These are phyloP conservation scores for Lysandra bellargus DNA, from an alignment of 2,888 invertebrate genomes.

Conservation along the genomic window DNA sequence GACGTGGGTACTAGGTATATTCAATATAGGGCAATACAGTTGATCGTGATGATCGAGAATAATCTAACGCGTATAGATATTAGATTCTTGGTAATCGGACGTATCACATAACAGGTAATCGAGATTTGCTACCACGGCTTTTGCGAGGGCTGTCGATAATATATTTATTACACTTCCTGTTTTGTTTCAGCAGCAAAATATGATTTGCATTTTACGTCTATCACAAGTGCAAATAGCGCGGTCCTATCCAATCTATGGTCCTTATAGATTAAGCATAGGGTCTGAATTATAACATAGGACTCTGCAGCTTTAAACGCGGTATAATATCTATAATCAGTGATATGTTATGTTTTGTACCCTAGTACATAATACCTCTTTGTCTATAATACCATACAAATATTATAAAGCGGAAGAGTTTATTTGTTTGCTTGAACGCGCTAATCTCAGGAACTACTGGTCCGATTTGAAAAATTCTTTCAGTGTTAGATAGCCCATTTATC, in stretches of 20 bases:
- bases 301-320: too few species aligned
- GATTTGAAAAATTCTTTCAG: too few species aligned
- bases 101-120: slow-evolving; percentile 16
- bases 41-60: slow-evolving; percentile 18
- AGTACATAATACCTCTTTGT: too few species aligned
- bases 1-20: too few species aligned
- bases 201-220: neutral
- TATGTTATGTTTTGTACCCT: too few species aligned
- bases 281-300: neutral
- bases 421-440: too few species aligned
- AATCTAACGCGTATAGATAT: slow-evolving; percentile 15
- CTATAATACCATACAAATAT: too few species aligned
- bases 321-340: neutral
- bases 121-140: slow-evolving; percentile 1
- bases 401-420: too few species aligned
- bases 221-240: neutral
- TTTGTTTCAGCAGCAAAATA: neutral
- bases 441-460: too few species aligned
- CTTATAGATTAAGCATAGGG: neutral
- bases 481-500: too few species aligned
- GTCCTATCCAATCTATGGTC: neutral
- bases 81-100: neutral
- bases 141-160: slow-evolving; percentile 1
- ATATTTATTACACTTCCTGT: neutral
- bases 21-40: neutral